phyloP scores from a whole-genome alignment of 2,888 invertebrate species.

The Idaea biselata region DNA sequence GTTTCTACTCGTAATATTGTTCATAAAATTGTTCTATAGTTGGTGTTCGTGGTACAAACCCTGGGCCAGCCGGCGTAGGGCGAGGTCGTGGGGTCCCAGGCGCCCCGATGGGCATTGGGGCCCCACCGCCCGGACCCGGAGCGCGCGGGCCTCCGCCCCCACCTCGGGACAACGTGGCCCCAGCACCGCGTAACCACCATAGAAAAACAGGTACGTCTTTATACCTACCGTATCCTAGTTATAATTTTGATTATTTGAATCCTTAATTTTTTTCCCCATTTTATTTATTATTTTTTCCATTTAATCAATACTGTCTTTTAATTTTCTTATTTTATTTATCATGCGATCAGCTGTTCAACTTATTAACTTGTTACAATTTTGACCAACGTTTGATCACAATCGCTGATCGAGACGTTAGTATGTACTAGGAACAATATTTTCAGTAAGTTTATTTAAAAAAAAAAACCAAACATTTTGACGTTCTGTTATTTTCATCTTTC shows the following conservation, averaged over 20 bases:
- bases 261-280: neutral
- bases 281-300: neutral
- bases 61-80: conserved; percentile 35
- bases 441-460: no score
- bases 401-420: neutral
- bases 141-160: conserved; percentile 94
- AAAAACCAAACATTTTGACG: neutral
- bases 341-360: no score
- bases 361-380: neutral
- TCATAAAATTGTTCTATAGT: conserved; percentile 2
- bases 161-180: conserved; percentile 85
- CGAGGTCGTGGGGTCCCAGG: conserved; percentile 43
- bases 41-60: conserved; percentile 6
- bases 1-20: no score
- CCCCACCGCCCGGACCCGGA: conserved; percentile 82
- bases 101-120: conserved; percentile 42
- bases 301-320: neutral
- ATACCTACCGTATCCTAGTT: conserved; percentile 16
- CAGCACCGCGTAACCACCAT: conserved; percentile 65
- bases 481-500: neutral
- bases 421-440: no score
- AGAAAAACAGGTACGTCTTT: conserved; percentile 70
- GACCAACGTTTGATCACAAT: neutral
- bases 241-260: neutral
- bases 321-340: neutral